Evolutionary conservation across 2,888 invertebrate species (phyloP), one percentile per base, ranked within the genome.

Genomic region (Netelia inedita): DNA sequence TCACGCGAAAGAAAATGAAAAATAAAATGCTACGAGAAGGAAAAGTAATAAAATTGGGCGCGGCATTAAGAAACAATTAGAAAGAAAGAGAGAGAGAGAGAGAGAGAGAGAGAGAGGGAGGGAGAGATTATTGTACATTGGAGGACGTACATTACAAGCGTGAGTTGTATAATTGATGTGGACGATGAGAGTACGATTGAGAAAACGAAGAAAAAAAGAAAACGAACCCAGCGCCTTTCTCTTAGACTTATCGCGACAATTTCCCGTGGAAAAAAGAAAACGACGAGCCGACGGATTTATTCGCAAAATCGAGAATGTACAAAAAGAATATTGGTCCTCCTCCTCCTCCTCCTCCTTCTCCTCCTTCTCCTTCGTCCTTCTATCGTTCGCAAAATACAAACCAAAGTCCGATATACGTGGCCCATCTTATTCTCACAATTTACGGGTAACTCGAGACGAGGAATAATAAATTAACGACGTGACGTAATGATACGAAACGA

Each of bases 141-240:
- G 10, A 59, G 35, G 55, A 79, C 79, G 69, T 72, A 71, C 66
- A 65, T 82, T 65, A 57, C 41, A 72, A 65, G 68, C 53, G 79
- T 78, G 82, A 85, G 69, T 79, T 84, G 83, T 76, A 43, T 59
- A 59, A 82, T 71, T 79, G 76, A 82, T 28, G 63, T 82, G 46
- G 75, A 78, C 82, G 85, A 82, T 82, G 74, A 86, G 78, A 88
- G 89, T 88, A 89, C 86, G 82, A 89, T 85, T 79, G 79, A 50
- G 53, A 65, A 55, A 23, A 82, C 10, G 14, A 46, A 11, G 0
- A 46, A 11, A 46, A 46, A 46, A 46, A 11, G 46, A 73, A 73
- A 63, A 50, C 66, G 81, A 87, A 85, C 87, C 88, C 89, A 86
- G 86, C 89, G 90, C 90, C 90, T 90, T 90, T 90, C 88, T 89